Percentiles rank a stretch among this genome's conserved stretches.
Conservation (phyloP, 2,113 vertebrate species). For the Ariopsis seemanni region DNA sequence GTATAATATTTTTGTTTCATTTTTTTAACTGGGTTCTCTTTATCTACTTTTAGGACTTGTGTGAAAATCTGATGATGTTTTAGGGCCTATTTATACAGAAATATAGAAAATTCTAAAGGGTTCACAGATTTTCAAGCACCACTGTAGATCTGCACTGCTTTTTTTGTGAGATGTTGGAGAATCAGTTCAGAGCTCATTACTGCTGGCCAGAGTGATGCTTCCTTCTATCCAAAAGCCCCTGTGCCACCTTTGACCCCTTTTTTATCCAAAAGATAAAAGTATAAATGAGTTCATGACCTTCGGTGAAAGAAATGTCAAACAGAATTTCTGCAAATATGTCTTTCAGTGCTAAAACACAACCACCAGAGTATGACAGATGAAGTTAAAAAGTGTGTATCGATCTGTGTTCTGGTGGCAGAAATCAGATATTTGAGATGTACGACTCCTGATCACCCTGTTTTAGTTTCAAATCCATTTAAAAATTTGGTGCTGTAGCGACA, state of each 20-base stretch:
- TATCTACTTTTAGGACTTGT: too few species aligned
- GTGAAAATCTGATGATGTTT: too few species aligned
- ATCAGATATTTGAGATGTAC: not conserved
- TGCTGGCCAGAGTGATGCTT: not conserved
- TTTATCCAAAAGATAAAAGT: slow-evolving; percentile 4
- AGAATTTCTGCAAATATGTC: not conserved
- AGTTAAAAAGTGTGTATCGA: not conserved
- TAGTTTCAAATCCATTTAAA: not conserved
- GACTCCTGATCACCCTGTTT: not conserved
- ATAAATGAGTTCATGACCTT: slow-evolving; percentile 20
- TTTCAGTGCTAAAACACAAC: not conserved
- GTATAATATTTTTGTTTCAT: too few species aligned
- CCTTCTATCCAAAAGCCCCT: not conserved
- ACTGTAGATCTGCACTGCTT: not conserved
- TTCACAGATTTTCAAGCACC: too few species aligned
- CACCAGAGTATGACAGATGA: not conserved
- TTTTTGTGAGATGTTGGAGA: not conserved
- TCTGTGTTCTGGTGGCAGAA: not conserved
- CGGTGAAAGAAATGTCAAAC: not conserved
- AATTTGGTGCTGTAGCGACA: not conserved
- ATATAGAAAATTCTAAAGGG: too few species aligned
- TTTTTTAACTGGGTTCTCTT: too few species aligned
- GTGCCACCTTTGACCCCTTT: not conserved
- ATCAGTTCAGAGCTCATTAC: not conserved
- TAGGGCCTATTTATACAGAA: too few species aligned